A percentile compares a stretch with the other conserved stretches of the same genome.
Evolutionary conservation across 2,797 vertebrate genomes (phyloP).

Genomic region (Octomys mimax): DNA sequence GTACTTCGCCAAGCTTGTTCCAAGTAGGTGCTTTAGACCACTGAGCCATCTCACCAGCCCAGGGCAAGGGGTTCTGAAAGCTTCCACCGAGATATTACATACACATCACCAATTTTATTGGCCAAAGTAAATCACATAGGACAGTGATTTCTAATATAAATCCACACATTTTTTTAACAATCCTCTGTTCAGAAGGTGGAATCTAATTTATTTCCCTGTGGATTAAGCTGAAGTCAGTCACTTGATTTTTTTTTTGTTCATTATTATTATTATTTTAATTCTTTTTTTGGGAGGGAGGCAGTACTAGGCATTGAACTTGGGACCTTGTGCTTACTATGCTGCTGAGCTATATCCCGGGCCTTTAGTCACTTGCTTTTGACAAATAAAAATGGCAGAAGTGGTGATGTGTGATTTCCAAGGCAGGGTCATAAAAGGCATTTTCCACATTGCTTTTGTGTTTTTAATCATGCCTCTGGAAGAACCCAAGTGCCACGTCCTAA

Average conservation of each 20-base stretch:
- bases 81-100: background rate
- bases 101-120: background rate
- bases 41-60: too few relatives aligned
- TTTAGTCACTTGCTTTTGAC: too few relatives aligned
- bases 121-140: background rate
- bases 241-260: background rate
- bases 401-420: background rate
- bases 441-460: background rate
- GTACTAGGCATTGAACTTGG: too few relatives aligned
- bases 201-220: background rate
- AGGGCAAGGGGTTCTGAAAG: background rate
- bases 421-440: background rate
- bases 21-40: too few relatives aligned
- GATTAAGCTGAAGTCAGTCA: background rate
- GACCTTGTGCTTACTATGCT: too few relatives aligned
- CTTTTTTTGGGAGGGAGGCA: background rate
- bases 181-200: background rate
- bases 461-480: background rate
- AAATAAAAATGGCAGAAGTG: background rate
- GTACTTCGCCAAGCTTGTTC: too few relatives aligned
- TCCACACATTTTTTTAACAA: conserved; percentile 6
- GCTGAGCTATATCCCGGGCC: too few relatives aligned
- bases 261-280: too few relatives aligned
- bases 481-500: background rate
- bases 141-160: background rate